A percentile compares a stretch with the other conserved stretches of the same genome.
Evolutionary conservation across 1,140 invertebrate genomes (phyloP).

Genomic region (Pseudomyrmex flavicornis): DNA sequence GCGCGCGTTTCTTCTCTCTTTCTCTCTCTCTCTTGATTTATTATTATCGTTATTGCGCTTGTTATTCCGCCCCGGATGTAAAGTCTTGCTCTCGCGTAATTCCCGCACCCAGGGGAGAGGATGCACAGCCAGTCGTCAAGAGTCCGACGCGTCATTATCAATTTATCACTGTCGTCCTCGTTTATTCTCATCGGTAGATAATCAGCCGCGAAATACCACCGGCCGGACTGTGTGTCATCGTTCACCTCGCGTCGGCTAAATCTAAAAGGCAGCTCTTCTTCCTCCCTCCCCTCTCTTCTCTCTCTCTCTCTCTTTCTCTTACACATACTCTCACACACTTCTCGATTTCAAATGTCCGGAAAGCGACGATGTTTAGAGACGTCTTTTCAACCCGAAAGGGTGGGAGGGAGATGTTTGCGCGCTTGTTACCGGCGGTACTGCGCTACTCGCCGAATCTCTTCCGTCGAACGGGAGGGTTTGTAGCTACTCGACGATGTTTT

Average conservation of each 20-base stretch:
- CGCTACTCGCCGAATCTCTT: conserved; percentile 42
- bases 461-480: conserved; percentile 32
- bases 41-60: conserved; percentile 62
- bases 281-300: too few relatives aligned
- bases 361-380: conserved; percentile 47
- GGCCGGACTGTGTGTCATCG: conserved; percentile 22
- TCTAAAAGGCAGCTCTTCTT: background rate
- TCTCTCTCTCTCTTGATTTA: conserved; percentile 44
- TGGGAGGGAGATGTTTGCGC: conserved; percentile 28
- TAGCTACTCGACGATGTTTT: conserved; percentile 71
- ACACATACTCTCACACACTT: too few relatives aligned
- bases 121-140: conserved; percentile 22
- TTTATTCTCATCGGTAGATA: conserved; percentile 58
- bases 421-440: conserved; percentile 44
- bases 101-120: conserved; percentile 17
- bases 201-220: conserved; percentile 43
- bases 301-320: too few relatives aligned
- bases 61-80: conserved; percentile 57
- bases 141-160: conserved; percentile 49
- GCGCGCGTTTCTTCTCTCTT: conserved; percentile 12
- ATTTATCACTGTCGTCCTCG: conserved; percentile 51
- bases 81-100: conserved; percentile 54
- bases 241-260: conserved; percentile 7
- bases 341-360: conserved; percentile 26
- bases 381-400: conserved; percentile 32